Evolutionary conservation across 2,113 vertebrate species (phyloP), one percentile per base, ranked within the genome.

Genomic region (Lanius collurio): DNA sequence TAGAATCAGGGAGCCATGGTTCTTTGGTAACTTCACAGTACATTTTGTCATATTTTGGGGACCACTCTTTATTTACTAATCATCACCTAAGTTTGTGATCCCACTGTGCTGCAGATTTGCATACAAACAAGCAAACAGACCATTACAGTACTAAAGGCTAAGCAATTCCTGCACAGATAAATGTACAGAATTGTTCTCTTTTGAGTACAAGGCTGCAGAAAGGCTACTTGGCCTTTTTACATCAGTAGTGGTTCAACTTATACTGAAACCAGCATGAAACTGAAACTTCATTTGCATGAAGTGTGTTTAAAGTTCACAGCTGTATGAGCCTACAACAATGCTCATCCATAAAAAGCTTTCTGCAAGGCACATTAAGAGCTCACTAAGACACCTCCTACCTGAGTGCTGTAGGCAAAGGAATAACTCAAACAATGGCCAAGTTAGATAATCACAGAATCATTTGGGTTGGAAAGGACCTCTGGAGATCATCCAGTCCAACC

Each of bases 151-250:
- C 15, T 39, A 80, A 90, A 67, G 23, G 23, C 52, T 35, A 85
- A 83, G 31, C 27, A 65, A 60, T 15, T 83, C 24, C 15, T 3
- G n/a, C 30, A 31, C 15, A n/a, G 6, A 50, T 8, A 44, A 57
- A 52, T 0, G 0, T 1, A 52, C 15, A 55, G 13, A 88, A 59
- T 18, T 73, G 52, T 18, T 74, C 4, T 60, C 6, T 42, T 50
- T 13, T 39, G 10, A 83, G 33, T 23, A 52, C 11, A 77, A 71
- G 53, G 31, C 56, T 46, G 7, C 15, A 62, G 73, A 50, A 15
- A 75, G 14, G 13, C 15, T 24, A 21, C 15, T 50, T 55, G 20
- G 4, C 4, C 37, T 59, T 90, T 67, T 55, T 47, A 75, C 7
- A 24, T 2, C 5, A 23, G 41, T 1, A 70, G 10, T 3, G 5